A percentile compares a stretch with the other conserved stretches of the same genome.
Conservation (phyloP, 2,797 vertebrate genomes). For the Crenichthys baileyi region DNA sequence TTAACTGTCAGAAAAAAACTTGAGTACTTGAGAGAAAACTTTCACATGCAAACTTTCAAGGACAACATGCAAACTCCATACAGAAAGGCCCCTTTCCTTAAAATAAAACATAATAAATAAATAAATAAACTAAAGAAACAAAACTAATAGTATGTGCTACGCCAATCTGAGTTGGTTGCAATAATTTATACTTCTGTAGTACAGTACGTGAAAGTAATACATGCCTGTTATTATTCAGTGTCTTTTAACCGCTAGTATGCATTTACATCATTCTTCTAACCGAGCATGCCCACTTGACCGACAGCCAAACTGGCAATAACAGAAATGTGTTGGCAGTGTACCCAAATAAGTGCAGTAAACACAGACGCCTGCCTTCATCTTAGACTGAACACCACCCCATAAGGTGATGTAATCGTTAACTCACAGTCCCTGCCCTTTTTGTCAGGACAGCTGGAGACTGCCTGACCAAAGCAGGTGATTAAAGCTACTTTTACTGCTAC, state of each 20-base stretch:
- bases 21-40: no score
- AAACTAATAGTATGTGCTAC: conserved; percentile 13
- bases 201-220: not conserved
- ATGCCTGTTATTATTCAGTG: conserved; percentile 6
- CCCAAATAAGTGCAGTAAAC: conserved; percentile 70
- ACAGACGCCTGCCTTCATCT: conserved; percentile 68
- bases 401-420: conserved; percentile 75
- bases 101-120: conserved; percentile 24
- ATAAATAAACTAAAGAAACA: conserved; percentile 21
- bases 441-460: conserved; percentile 63
- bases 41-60: not conserved
- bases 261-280: conserved; percentile 36
- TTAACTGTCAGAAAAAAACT: not conserved
- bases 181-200: conserved; percentile 1
- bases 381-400: conserved; percentile 65
- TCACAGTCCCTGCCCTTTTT: conserved; percentile 64
- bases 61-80: not conserved
- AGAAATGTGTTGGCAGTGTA: conserved; percentile 63
- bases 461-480: conserved; percentile 54
- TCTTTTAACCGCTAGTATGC: conserved; percentile 28
- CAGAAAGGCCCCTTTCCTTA: conserved; percentile 7
- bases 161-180: conserved; percentile 11
- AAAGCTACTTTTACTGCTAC: conserved; percentile 52
- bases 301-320: conserved; percentile 54
- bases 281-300: conserved; percentile 33